phyloP scores from a whole-genome alignment of 2,113 vertebrate species.

The Cacatua alba region DNA sequence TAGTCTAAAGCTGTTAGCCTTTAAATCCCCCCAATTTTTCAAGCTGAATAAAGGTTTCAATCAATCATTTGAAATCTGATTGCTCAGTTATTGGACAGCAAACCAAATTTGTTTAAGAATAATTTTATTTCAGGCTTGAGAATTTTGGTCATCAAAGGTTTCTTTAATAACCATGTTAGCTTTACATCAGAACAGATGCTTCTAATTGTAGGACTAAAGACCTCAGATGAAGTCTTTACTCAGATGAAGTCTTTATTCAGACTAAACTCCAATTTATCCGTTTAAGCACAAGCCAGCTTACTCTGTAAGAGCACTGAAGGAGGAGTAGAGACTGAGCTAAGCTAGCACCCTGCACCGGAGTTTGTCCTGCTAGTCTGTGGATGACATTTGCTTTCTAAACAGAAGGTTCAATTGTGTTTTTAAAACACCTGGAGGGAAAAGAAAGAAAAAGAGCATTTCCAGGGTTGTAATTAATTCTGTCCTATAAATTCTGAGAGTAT shows the following conservation, averaged over 20 bases:
- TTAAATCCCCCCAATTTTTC: constrained; percentile 26
- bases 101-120: constrained; percentile 35
- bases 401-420: not conserved
- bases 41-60: constrained; percentile 4
- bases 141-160: constrained; percentile 47
- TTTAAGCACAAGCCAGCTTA: not conserved
- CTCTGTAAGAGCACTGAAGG: not conserved
- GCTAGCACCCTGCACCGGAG: not conserved
- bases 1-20: constrained; percentile 7
- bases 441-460: not conserved
- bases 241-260: not conserved
- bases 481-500: not conserved
- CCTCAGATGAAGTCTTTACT: not conserved
- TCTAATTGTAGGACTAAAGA: not conserved
- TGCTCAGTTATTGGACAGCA: constrained; percentile 2
- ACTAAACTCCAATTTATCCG: not conserved
- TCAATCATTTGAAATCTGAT: constrained; percentile 29
- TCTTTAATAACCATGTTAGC: constrained; percentile 5
- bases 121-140: constrained; percentile 34
- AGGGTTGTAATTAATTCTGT: not conserved
- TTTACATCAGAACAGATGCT: constrained; percentile 6
- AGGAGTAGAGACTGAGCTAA: not conserved
- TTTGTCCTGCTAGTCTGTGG: not conserved
- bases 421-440: not conserved
- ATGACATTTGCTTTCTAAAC: not conserved